Evolutionary conservation across 2,888 invertebrate species (phyloP).

Genomic region (Tupiocoris notatus): DNA sequence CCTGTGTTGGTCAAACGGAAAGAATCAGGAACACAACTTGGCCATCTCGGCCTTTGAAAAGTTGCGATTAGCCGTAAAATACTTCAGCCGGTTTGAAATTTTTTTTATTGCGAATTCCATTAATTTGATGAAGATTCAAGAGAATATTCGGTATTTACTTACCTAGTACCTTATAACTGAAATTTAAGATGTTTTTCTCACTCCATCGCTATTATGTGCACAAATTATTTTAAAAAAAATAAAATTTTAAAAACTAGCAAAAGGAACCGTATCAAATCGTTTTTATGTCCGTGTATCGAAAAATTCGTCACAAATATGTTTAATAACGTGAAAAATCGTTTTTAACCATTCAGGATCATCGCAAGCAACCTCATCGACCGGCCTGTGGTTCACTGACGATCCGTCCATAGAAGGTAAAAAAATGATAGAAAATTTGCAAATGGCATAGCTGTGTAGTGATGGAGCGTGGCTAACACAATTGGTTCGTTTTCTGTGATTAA

Average conservation of each 20-base stretch:
- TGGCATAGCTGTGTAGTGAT: not conserved
- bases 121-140: no score
- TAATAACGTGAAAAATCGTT: not conserved
- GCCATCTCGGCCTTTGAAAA: not conserved
- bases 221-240: no score
- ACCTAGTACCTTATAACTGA: no score
- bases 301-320: not conserved
- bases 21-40: not conserved
- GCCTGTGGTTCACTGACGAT: constrained; percentile 39
- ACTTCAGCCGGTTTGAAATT: no score
- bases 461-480: not conserved
- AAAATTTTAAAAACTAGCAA: no score
- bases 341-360: constrained; percentile 27
- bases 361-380: constrained; percentile 36
- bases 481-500: not conserved
- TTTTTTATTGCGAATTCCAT: no score
- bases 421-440: not conserved
- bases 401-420: constrained; percentile 36
- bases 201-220: no score
- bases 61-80: no score
- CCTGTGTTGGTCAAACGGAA: not conserved
- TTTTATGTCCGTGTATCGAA: not conserved
- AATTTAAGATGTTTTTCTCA: no score
- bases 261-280: not conserved
- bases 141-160: no score